phyloP scores from a whole-genome alignment of 1,140 invertebrate species.

The Drosophila nannoptera region DNA sequence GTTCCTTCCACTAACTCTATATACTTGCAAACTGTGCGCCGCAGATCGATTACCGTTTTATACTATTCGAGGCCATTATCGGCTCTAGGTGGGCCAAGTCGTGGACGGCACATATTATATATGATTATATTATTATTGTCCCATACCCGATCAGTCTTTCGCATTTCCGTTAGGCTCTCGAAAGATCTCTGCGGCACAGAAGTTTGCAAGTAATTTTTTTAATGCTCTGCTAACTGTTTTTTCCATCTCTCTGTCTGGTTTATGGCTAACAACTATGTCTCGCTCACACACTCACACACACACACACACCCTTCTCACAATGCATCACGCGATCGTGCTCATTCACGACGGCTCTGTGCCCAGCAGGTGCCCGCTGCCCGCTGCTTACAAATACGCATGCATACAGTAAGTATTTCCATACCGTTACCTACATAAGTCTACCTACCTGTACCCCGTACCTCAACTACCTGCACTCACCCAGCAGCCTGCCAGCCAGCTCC shows the following conservation, averaged over 20 bases:
- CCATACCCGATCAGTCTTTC: no score
- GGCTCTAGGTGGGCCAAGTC: background rate
- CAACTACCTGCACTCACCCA: slow-evolving; percentile 1
- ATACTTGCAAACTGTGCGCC: slow-evolving; percentile 36
- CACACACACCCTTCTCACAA: slow-evolving; percentile 21
- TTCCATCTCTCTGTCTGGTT: slow-evolving; percentile 14
- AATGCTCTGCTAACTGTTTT: slow-evolving; percentile 1
- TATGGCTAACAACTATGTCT: slow-evolving; percentile 69
- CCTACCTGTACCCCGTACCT: slow-evolving; percentile 5
- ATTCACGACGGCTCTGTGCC: slow-evolving; percentile 56
- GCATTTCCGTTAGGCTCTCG: no score
- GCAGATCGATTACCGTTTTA: background rate
- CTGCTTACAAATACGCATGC: slow-evolving; percentile 84
- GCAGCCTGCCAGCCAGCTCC: slow-evolving; percentile 16
- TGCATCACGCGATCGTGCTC: slow-evolving; percentile 64
- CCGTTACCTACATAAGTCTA: background rate
- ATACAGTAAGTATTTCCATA: slow-evolving; percentile 83
- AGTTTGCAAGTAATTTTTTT: slow-evolving; percentile 31
- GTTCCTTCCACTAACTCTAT: background rate
- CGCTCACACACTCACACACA: no score
- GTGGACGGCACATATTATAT: background rate
- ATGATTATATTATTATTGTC: no score
- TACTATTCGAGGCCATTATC: slow-evolving; percentile 5
- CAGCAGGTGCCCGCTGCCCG: slow-evolving; percentile 81
- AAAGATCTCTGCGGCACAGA: background rate